These are phyloP conservation scores for Harpagifer antarcticus DNA, from an alignment of 2,797 vertebrate genomes.

Conservation along the genomic window DNA sequence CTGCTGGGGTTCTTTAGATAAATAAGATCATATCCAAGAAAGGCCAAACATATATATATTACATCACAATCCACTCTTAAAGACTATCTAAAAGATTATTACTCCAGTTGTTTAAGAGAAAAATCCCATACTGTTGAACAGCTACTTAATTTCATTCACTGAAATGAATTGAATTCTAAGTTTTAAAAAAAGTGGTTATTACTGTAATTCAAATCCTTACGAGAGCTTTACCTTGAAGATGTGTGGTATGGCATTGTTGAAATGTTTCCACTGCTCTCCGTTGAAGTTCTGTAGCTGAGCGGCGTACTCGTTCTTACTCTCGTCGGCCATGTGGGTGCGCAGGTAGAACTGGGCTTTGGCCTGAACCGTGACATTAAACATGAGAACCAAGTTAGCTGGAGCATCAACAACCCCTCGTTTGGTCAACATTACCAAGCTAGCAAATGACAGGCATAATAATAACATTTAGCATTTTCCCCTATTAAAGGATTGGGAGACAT, in stretches of 20 bases:
- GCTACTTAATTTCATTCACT: neutral
- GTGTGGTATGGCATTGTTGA: conserved; percentile 95
- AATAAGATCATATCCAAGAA: neutral
- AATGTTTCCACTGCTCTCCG: conserved; percentile 97
- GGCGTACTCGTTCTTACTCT: conserved; percentile 99
- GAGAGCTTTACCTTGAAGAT: conserved; percentile 93
- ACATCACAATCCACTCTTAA: neutral
- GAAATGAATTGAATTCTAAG: neutral
- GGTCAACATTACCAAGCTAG: neutral
- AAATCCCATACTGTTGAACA: neutral
- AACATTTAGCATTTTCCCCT: neutral
- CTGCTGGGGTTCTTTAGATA: neutral
- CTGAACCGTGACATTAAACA: conserved; percentile 70
- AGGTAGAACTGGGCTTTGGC: conserved; percentile 96
- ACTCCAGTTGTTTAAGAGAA: neutral
- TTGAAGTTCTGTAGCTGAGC: conserved; percentile 98
- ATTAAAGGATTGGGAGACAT: neutral
- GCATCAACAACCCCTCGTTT: neutral
- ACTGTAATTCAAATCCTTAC: neutral
- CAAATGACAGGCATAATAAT: neutral
- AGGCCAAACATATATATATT: neutral
- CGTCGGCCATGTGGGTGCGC: conserved; percentile 95
- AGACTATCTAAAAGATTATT: neutral
- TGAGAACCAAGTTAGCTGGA: neutral
- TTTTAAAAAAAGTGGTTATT: neutral